A percentile compares a stretch with the other conserved stretches of the same genome.
These are phyloP conservation scores for Willisornis vidua DNA, from an alignment of 2,113 vertebrate genomes.

Conservation along the genomic window DNA sequence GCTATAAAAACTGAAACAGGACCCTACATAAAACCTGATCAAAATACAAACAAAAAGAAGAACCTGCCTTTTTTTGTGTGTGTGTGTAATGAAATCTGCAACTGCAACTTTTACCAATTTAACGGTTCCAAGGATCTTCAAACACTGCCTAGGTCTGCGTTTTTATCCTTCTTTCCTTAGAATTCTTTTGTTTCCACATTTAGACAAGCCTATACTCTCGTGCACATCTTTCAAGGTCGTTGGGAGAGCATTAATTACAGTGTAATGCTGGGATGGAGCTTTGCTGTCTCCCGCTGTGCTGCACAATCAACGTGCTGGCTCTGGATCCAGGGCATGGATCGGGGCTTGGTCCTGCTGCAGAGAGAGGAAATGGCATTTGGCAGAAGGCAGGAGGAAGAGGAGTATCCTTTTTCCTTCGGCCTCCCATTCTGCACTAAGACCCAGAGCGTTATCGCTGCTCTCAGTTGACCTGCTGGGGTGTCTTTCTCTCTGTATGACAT, in stretches of 20 bases:
- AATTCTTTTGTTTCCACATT: not conserved
- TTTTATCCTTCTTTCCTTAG: not conserved
- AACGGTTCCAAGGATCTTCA: not conserved
- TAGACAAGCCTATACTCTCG: fast-evolving
- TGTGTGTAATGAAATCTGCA: not conserved
- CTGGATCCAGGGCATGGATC: fast-evolving
- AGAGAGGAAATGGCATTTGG: not conserved
- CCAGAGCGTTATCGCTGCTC: not conserved
- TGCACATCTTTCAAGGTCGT: not conserved
- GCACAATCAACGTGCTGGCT: not conserved
- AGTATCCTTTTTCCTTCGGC: fast-evolving
- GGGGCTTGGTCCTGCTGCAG: not conserved
- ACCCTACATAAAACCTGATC: not conserved
- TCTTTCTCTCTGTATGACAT: not conserved
- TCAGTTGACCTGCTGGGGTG: not conserved
- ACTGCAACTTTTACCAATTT: not conserved
- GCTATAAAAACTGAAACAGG: not conserved
- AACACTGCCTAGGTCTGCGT: fast-evolving
- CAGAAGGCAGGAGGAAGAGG: not conserved
- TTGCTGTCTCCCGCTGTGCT: not conserved
- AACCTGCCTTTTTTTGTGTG: fast-evolving
- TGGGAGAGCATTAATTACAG: not conserved
- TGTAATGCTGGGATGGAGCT: fast-evolving
- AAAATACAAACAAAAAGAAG: not conserved
- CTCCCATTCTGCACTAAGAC: not conserved